A percentile compares a stretch with the other conserved stretches of the same genome.
Evolutionary conservation across 2,797 vertebrate species (phyloP).

Genomic region (Ambastaia sidthimunki): DNA sequence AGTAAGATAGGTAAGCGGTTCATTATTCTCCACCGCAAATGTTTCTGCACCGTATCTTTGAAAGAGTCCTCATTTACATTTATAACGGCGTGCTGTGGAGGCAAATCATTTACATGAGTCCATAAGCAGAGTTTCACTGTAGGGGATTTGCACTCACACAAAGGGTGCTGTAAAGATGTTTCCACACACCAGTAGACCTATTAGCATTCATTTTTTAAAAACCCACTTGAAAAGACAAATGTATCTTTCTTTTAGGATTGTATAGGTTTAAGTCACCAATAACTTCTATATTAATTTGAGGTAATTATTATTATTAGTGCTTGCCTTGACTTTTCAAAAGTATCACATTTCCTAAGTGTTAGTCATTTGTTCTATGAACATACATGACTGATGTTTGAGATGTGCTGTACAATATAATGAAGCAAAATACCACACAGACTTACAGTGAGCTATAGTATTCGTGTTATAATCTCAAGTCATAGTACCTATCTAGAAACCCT

Average conservation of each 20-base stretch:
- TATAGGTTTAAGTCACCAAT: constrained; percentile 10
- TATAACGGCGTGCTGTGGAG: constrained; percentile 2
- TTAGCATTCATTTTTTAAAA: constrained; percentile 24
- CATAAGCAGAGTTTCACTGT: constrained; percentile 22
- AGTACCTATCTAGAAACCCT: no score
- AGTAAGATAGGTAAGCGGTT: constrained; percentile 32
- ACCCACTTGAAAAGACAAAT: not conserved
- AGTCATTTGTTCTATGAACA: no score
- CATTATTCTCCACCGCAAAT: constrained; percentile 35
- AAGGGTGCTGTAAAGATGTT: not conserved
- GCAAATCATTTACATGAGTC: constrained; percentile 39
- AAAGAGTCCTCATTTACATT: constrained; percentile 40
- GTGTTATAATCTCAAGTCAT: no score
- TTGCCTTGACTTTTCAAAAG: not conserved
- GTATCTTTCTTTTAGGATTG: constrained; percentile 3
- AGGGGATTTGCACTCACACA: constrained; percentile 21
- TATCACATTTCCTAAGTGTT: not conserved
- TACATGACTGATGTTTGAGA: no score
- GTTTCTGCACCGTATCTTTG: constrained; percentile 1
- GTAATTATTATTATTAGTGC: constrained; percentile 15
- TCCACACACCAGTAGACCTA: constrained; percentile 25
- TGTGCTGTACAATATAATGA: no score
- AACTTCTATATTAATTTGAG: constrained; percentile 9
- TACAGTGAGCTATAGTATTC: no score
- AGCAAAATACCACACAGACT: no score